Base-by-base conservation (phyloP, 2,113 vertebrate genomes). In the Sitta europaea region DNA sequence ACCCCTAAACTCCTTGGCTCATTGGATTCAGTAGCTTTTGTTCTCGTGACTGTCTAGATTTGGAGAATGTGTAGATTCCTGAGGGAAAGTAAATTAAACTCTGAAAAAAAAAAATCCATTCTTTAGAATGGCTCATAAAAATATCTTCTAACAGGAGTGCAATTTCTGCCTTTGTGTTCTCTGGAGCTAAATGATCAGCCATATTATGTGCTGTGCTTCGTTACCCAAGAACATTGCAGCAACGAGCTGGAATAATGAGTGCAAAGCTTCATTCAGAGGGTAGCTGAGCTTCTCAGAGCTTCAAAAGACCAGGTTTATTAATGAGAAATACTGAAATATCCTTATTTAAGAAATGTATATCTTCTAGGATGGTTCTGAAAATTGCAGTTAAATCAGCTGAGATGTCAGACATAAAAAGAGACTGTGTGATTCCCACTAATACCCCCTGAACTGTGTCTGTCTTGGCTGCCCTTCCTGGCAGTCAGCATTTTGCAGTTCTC, bases 181-280 rank as follows among this genome's bases (percentile, higher is more conserved):
- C 84, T 78, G 59, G 84, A 92, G 76, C 35, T 91, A 91, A 86
- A 74, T 54, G 73, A 91, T 91, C 65, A 63, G 55, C 59, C 65
- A 85, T 86, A 81, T 74, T 74, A 86, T 66, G 72, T 76, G 55
- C 43, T 89, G 63, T 86, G 90, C 84, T 91, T 92, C 9, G 8
- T 94, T 95, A 91, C 73, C 58, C 66, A 59, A 91, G 92, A 91
- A 94, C 92, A 84, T 74, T 81, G 68, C 84, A 71, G 87, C 80
- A 87, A 70, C 1, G 6, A 84, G 65, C 59, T 71, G 70, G 19
- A 95, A 92, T 92, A 94, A 95, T 51, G 80, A 84, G 42, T 29
- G 72, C 4, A 11, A 71, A 87, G 35, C 80, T 92, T 66, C 65
- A 11, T 94, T 94, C 65, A 84, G 80, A 66, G 54, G 29, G 18